Base-by-base conservation (phyloP, 2,113 vertebrate genomes). In the Lynx canadensis region DNA sequence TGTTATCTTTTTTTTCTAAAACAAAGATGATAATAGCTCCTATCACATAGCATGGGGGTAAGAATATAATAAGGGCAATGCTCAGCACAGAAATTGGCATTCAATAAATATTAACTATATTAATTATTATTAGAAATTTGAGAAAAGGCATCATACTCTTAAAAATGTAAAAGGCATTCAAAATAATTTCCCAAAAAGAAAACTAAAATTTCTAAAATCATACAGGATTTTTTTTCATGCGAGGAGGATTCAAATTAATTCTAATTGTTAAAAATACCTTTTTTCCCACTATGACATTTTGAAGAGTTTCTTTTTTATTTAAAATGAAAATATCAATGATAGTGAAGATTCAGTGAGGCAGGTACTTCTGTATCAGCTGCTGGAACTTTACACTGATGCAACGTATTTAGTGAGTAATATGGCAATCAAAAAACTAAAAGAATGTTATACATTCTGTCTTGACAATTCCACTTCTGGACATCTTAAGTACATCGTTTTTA, bases 401-500 rank as follows among this genome's bases (percentile, higher is more conserved):
- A 11, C 3, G 19, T 57, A n/a, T 45, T 60, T 91, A 15, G 23
- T 79, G 63, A 74, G 2, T 9, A 57, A 41, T 29, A 23, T 4
- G 7, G 8, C 8, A 73, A 41, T 71, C 41, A 36, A 63, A 94
- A 97, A 36, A 57, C 89, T 83, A 80, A 69, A 96, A 92, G 18
- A 91, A 33, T 29, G 18, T 57, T 76, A 16, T 12, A 18, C 33
- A 48, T 68, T 91, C 84, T 83, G 11, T 91, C 60, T 83, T 68
- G 52, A 7, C 55, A 80, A 69, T 91, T 92, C 41, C 21, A 33
- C 25, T 84, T 74, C 36, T 90, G 36, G 63, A 65, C 84, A 11
- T 63, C 31, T 78, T 93, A 93, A 88, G 45, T 33, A 92, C 92
- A 74, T 31, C 38, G 69, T 23, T 92, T 93, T 79, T 74, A 91